Base-by-base conservation (phyloP, 2,888 invertebrate species). In the Andrena haemorrhoa region DNA sequence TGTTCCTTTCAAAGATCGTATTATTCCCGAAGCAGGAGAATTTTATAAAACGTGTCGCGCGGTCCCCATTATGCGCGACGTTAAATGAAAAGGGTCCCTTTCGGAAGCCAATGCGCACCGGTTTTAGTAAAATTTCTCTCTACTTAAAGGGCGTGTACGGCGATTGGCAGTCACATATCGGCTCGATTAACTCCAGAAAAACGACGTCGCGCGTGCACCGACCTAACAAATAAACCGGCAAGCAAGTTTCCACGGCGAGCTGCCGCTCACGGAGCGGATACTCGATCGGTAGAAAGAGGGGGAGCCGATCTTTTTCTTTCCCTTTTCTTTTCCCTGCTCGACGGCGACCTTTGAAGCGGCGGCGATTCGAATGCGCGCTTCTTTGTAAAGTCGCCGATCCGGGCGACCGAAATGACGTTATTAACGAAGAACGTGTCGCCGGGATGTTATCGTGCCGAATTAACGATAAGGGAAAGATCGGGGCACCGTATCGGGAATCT, bases 381-480 rank as follows among this genome's bases (percentile, higher is more conserved):
- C 49, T 20, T 66, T 58, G 10, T 23, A 29, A 70, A 71, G 49
- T 47, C 60, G 72, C 56, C 75, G 73, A 66, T 75, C 73, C 56
- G 63, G 76, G 75, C 87, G 87, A 75, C 47, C 74, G 69, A 66
- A 78, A 80, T 82, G 76, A 87, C 72, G 82, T 86, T 86, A 87
- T 86, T 85, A 82, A 82, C 75, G 70, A 69, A 75, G 85, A 84
- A 86, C 87, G 86, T 86, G 86, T 84, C 87, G 85, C 75, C 64
- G 65, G 75, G 76, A 86, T 84, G 87, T 87, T 87, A 87, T 84
- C 81, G 68, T 84, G 86, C 70, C 79, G 85, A 82, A 76, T 87
- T 73, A 87, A 84, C 76, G 86, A 87, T 86, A 87, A 86, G 79
- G 69, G 35, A 79, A 76, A 82, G 76, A 82, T 86, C 79, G 73